Percentiles rank a stretch among this genome's conserved stretches.
These are phyloP conservation scores for Nesidiocoris tenuis DNA, from an alignment of 2,888 invertebrate species.

Conservation along the genomic window DNA sequence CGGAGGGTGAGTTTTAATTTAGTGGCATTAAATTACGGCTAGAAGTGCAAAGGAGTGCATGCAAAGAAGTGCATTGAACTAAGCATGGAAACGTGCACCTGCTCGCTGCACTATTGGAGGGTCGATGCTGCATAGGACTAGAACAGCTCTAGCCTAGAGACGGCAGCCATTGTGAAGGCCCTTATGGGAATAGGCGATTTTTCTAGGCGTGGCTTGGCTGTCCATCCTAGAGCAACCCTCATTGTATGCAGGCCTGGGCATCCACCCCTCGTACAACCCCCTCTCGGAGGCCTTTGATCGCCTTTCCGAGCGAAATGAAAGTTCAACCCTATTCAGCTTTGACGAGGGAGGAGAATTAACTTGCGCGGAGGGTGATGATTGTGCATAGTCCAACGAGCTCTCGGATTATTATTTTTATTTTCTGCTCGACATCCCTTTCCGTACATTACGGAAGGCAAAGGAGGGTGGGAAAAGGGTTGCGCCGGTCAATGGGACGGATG, in stretches of 20 bases:
- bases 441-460: not conserved
- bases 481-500: not conserved
- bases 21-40: too few relatives aligned
- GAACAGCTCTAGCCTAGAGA: not conserved
- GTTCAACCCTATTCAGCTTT: not conserved
- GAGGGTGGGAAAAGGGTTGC: not conserved
- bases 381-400: slow-evolving; percentile 2
- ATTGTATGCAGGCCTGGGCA: not conserved
- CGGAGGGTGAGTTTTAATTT: too few relatives aligned
- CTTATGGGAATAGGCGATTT: slow-evolving; percentile 33
- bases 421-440: not conserved
- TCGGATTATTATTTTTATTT: not conserved
- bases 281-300: not conserved
- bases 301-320: slow-evolving; percentile 6
- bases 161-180: slow-evolving; percentile 27
- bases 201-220: slow-evolving; percentile 34
- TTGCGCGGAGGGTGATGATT: slow-evolving; percentile 1
- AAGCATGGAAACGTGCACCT: not conserved
- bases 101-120: not conserved
- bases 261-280: not conserved
- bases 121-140: not conserved
- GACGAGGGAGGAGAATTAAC: not conserved
- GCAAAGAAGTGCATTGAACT: too few relatives aligned
- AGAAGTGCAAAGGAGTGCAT: too few relatives aligned
- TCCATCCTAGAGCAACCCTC: not conserved